These are phyloP conservation scores for Sebastes flavidus DNA, from an alignment of 2,797 vertebrate species.

Conservation along the genomic window DNA sequence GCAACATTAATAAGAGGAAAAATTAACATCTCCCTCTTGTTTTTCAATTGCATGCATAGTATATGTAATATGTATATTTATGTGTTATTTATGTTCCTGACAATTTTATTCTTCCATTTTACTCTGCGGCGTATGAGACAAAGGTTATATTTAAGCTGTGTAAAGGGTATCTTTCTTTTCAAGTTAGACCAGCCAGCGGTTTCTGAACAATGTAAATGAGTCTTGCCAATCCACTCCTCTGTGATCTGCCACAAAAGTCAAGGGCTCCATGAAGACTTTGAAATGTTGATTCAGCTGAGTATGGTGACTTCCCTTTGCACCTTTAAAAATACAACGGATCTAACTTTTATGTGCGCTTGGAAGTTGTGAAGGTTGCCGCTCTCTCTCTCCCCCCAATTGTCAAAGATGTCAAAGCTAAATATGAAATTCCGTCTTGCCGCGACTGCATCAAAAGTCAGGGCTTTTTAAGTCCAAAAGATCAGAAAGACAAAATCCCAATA, in stretches of 20 bases:
- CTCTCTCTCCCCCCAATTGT: slow-evolving; percentile 72
- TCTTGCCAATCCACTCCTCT: slow-evolving; percentile 81
- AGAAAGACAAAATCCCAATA: slow-evolving; percentile 49
- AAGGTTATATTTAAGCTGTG: slow-evolving; percentile 70
- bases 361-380: slow-evolving; percentile 85
- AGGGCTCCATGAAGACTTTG: slow-evolving; percentile 85
- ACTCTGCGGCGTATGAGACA: slow-evolving; percentile 29
- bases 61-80: slow-evolving; percentile 51
- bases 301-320: slow-evolving; percentile 79
- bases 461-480: slow-evolving; percentile 69
- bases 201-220: slow-evolving; percentile 87
- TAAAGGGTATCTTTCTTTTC: slow-evolving; percentile 68
- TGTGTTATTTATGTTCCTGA: slow-evolving; percentile 33
- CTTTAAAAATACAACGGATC: slow-evolving; percentile 86
- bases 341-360: slow-evolving; percentile 86
- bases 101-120: slow-evolving; percentile 41
- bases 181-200: slow-evolving; percentile 71
- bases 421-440: slow-evolving; percentile 76
- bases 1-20: slow-evolving; percentile 1
- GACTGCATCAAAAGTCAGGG: slow-evolving; percentile 75
- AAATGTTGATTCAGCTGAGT: slow-evolving; percentile 87
- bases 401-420: slow-evolving; percentile 85
- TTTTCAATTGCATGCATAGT: background rate
- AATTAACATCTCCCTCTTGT: slow-evolving; percentile 24
- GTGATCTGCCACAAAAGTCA: slow-evolving; percentile 85